Evolutionary conservation across 2,888 invertebrate species (phyloP).

Genomic region (Fragum fragum): DNA sequence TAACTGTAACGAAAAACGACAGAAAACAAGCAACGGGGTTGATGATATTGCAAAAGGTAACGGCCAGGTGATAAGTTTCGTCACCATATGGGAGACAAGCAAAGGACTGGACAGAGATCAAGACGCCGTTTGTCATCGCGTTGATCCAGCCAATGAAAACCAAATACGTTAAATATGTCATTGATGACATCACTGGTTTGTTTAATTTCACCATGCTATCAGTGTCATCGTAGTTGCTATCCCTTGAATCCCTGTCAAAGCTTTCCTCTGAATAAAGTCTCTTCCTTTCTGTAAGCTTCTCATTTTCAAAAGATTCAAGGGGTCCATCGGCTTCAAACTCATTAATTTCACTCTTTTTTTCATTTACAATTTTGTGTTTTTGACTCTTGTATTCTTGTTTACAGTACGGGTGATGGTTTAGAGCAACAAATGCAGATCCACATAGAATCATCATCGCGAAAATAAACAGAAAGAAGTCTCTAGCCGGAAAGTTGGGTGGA

Average conservation of each 20-base stretch:
- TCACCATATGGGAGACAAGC: conserved; percentile 94
- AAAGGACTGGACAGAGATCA: conserved; percentile 93
- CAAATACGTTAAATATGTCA: conserved; percentile 80
- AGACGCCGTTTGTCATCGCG: conserved; percentile 92
- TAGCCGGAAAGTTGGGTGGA: conserved; percentile 90
- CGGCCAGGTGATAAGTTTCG: conserved; percentile 92
- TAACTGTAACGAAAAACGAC: conserved; percentile 88
- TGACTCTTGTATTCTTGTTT: conserved; percentile 68
- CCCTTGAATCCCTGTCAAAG: background rate
- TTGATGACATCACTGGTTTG: conserved; percentile 34
- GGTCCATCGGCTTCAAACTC: background rate
- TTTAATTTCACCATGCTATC: background rate
- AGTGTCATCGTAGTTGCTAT: background rate
- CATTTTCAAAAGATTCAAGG: background rate
- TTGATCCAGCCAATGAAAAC: conserved; percentile 88
- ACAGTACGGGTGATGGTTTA: conserved; percentile 87
- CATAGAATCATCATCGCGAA: conserved; percentile 90
- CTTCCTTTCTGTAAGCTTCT: background rate
- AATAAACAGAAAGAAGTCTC: conserved; percentile 90
- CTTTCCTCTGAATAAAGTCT: conserved; percentile 4
- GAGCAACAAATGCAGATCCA: conserved; percentile 90
- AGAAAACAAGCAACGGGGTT: conserved; percentile 92
- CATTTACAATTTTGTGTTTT: background rate
- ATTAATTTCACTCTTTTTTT: background rate
- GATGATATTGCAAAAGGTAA: conserved; percentile 92